phyloP scores from a whole-genome alignment of 2,113 vertebrate genomes.

The Dryoscopus gambensis region DNA sequence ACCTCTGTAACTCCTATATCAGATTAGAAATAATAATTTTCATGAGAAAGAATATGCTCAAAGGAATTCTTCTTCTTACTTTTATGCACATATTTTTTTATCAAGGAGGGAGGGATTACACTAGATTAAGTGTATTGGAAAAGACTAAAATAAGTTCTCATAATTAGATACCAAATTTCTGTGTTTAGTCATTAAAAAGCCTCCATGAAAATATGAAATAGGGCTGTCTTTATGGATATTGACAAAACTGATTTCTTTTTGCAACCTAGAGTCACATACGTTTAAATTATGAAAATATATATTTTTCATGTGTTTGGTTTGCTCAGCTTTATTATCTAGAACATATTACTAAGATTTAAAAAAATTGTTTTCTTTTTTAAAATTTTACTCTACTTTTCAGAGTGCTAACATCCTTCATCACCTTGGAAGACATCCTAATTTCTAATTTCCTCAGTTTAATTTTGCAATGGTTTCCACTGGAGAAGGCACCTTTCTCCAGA shows the following conservation, averaged over 20 bases:
- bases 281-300: neutral
- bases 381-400: neutral
- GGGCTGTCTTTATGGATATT: neutral
- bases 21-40: neutral
- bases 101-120: neutral
- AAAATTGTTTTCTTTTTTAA: neutral
- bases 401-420: neutral
- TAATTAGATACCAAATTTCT: neutral
- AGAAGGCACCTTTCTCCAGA: neutral
- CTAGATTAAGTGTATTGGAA: neutral
- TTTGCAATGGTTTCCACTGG: neutral
- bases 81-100: neutral
- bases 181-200: neutral
- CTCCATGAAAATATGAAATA: neutral
- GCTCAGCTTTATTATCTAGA: neutral
- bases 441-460: neutral
- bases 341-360: neutral
- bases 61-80: neutral
- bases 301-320: neutral
- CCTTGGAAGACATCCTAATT: neutral
- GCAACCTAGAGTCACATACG: neutral
- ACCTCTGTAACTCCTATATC: neutral
- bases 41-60: neutral
- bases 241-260: neutral
- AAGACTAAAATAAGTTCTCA: neutral